phyloP scores from a whole-genome alignment of 2,797 vertebrate species.

The Saguinus oedipus region DNA sequence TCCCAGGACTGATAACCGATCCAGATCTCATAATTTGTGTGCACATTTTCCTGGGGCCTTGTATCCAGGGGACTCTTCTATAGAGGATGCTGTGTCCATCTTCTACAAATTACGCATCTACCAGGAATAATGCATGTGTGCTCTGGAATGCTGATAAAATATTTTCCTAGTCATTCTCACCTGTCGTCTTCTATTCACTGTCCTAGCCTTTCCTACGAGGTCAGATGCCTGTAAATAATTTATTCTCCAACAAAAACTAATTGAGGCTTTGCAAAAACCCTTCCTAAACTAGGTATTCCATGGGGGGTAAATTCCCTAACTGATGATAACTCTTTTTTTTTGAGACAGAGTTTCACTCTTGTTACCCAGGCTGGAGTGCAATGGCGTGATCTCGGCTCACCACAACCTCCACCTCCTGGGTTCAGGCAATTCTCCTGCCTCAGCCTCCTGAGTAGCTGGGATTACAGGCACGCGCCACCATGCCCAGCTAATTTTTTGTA shows the following conservation, averaged over 20 bases:
- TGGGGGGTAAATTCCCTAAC: neutral
- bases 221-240: neutral
- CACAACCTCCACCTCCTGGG: too few relatives aligned
- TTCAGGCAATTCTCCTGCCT: too few relatives aligned
- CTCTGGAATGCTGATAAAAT: neutral
- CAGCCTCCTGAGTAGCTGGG: too few relatives aligned
- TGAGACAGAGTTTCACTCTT: too few relatives aligned
- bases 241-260: slow-evolving; percentile 12
- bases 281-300: slow-evolving; percentile 14
- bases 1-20: neutral
- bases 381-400: too few relatives aligned
- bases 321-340: neutral
- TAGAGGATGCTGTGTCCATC: neutral
- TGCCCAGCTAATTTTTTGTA: too few relatives aligned
- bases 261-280: neutral
- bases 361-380: too few relatives aligned
- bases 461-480: too few relatives aligned
- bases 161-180: neutral
- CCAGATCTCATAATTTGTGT: neutral
- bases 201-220: neutral
- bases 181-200: neutral
- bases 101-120: neutral
- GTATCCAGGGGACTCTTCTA: neutral
- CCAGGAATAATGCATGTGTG: neutral
- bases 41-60: neutral